A percentile compares a stretch with the other conserved stretches of the same genome.
Evolutionary conservation across 2,888 invertebrate species (phyloP).

Genomic region (Drosophila ezoana): DNA sequence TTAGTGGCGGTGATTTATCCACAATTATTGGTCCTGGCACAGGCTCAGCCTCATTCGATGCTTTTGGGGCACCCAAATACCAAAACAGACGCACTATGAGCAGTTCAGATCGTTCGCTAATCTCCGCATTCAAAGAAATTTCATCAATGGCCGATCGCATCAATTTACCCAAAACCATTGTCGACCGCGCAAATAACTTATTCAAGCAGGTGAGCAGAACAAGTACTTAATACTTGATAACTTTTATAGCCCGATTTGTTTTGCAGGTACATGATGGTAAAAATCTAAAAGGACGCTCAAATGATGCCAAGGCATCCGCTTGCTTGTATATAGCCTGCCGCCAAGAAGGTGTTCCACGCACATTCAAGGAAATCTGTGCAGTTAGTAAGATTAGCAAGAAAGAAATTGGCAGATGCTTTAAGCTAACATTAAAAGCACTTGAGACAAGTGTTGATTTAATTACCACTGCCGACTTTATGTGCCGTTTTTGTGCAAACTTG

Average conservation of each 20-base stretch:
- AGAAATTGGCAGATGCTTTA: slow-evolving; percentile 99
- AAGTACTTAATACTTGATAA: too few relatives aligned
- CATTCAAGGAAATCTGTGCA: slow-evolving; percentile 99
- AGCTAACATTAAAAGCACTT: slow-evolving; percentile 96
- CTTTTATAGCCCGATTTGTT: not conserved
- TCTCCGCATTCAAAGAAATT: slow-evolving; percentile 98
- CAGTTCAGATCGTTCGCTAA: slow-evolving; percentile 97
- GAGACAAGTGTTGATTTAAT: slow-evolving; percentile 99
- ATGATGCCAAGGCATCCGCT: slow-evolving; percentile 99
- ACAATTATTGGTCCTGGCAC: slow-evolving; percentile 95
- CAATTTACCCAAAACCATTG: slow-evolving; percentile 98
- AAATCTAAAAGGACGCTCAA: slow-evolving; percentile 96
- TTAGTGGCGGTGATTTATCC: slow-evolving; percentile 97
- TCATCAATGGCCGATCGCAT: slow-evolving; percentile 99
- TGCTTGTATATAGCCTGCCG: slow-evolving; percentile 99
- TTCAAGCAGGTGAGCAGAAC: slow-evolving; percentile 93
- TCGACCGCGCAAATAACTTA: slow-evolving; percentile 97
- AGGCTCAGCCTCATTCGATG: slow-evolving; percentile 94
- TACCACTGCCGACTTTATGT: slow-evolving; percentile 99
- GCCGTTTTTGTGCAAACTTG: slow-evolving; percentile 98
- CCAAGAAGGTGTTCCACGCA: slow-evolving; percentile 99
- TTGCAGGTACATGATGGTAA: slow-evolving; percentile 95
- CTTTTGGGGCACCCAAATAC: slow-evolving; percentile 92
- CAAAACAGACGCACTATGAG: slow-evolving; percentile 93
- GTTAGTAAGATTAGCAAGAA: slow-evolving; percentile 99